A percentile compares a stretch with the other conserved stretches of the same genome.
phyloP scores from a whole-genome alignment of 2,797 vertebrate species.

The Typhlichthys subterraneus region DNA sequence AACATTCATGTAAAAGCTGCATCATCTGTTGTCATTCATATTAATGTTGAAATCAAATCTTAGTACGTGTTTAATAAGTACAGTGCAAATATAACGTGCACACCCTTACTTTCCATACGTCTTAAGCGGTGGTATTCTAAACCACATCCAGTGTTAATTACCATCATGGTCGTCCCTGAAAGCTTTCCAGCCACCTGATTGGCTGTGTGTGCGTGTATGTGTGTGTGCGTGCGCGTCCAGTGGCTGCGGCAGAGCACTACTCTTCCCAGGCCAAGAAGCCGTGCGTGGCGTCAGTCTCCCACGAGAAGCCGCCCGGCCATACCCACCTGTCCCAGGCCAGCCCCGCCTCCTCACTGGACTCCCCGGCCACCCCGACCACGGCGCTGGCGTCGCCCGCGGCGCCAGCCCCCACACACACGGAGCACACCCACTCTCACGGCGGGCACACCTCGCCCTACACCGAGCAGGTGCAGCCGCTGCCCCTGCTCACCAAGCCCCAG shows the following conservation, averaged over 20 bases:
- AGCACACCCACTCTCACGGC: constrained; percentile 59
- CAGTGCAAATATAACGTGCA: no score
- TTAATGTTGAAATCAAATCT: no score
- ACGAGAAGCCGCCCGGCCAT: constrained; percentile 47
- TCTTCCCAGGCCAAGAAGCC: constrained; percentile 82
- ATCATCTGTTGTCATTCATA: no score
- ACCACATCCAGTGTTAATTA: no score
- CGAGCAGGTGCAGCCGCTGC: constrained; percentile 89
- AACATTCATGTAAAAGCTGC: no score
- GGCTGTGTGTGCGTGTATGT: background rate
- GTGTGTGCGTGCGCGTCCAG: background rate
- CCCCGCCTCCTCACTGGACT: constrained; percentile 91
- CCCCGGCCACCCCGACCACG: constrained; percentile 87
- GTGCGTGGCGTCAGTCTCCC: constrained; percentile 62
- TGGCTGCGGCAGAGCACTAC: constrained; percentile 53
- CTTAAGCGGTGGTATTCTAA: no score
- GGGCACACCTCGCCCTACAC: constrained; percentile 65
- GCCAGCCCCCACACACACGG: constrained; percentile 87
- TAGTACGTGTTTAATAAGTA: no score
- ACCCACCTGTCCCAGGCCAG: constrained; percentile 80
- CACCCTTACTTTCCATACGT: no score
- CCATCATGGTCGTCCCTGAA: no score
- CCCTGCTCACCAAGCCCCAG: constrained; percentile 89
- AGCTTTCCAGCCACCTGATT: background rate
- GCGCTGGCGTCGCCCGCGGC: constrained; percentile 87